phyloP scores from a whole-genome alignment of 2,888 invertebrate species.

The Pegoplata infirma region DNA sequence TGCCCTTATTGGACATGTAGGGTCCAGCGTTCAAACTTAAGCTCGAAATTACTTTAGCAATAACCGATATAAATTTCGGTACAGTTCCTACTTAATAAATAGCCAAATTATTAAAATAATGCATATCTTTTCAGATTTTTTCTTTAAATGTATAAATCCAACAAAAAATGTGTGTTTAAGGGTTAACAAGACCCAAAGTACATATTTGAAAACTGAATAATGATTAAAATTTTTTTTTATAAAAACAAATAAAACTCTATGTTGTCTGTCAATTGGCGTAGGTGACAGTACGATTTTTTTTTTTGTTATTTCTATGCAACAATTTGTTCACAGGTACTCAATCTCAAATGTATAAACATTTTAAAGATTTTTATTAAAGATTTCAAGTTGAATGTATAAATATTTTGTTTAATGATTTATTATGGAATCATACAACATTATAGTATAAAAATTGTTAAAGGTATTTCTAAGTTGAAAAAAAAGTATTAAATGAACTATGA shows the following conservation, averaged over 20 bases:
- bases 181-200: too few species aligned
- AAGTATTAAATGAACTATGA: too few species aligned
- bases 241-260: conserved; percentile 7
- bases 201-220: too few species aligned
- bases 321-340: conserved; percentile 54
- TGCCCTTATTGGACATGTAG: too few species aligned
- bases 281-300: conserved; percentile 41
- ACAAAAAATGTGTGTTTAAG: background rate
- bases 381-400: conserved; percentile 29
- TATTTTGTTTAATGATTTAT: conserved; percentile 59
- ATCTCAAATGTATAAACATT: conserved; percentile 21
- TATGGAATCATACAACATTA: conserved; percentile 44
- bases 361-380: conserved; percentile 42
- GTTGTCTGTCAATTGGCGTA: conserved; percentile 42
- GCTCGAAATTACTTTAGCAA: too few species aligned
- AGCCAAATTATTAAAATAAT: too few species aligned
- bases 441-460: conserved; percentile 3
- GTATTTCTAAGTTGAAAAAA: background rate
- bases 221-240: too few species aligned
- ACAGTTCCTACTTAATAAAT: too few species aligned
- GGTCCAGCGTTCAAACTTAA: too few species aligned
- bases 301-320: conserved; percentile 16
- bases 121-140: too few species aligned
- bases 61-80: too few species aligned
- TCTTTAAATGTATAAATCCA: background rate